Conservation (phyloP, 2,888 invertebrate genomes). For the Papilio protenor region DNA sequence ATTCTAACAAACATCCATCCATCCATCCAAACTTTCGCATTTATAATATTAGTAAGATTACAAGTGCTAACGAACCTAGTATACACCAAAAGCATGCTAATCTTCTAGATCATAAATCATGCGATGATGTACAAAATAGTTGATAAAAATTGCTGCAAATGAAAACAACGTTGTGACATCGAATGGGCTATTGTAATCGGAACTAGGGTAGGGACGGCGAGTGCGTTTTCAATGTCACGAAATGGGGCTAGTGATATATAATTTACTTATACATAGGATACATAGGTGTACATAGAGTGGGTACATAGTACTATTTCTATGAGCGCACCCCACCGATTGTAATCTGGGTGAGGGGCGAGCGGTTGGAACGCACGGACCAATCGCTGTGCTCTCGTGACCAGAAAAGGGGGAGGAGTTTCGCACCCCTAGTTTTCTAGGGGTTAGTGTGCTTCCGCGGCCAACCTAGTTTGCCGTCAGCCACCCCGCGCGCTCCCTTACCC, state of each 20-base stretch:
- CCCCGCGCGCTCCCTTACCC: constrained; percentile 65
- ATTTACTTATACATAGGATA: constrained; percentile 65
- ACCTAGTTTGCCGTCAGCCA: constrained; percentile 80
- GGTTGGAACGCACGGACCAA: constrained; percentile 79
- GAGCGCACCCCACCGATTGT: constrained; percentile 84
- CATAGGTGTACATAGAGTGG: constrained; percentile 70
- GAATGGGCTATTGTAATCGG: constrained; percentile 6
- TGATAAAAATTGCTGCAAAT: neutral
- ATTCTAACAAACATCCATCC: too few relatives aligned
- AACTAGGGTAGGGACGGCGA: constrained; percentile 46
- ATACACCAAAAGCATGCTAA: too few relatives aligned
- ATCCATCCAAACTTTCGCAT: too few relatives aligned
- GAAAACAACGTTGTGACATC: neutral
- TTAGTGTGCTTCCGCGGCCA: constrained; percentile 85
- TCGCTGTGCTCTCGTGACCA: constrained; percentile 82
- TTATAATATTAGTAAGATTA: too few relatives aligned
- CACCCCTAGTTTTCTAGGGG: constrained; percentile 85
- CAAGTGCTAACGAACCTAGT: too few relatives aligned
- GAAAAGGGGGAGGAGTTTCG: constrained; percentile 84
- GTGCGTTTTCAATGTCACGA: constrained; percentile 76
- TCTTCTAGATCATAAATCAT: too few relatives aligned
- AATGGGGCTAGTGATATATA: constrained; percentile 69
- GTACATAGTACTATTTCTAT: constrained; percentile 83
- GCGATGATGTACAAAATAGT: neutral
- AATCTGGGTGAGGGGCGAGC: constrained; percentile 82